Base-by-base conservation (phyloP, 1,140 invertebrate genomes). In the Lamellibrachia luymesi region DNA sequence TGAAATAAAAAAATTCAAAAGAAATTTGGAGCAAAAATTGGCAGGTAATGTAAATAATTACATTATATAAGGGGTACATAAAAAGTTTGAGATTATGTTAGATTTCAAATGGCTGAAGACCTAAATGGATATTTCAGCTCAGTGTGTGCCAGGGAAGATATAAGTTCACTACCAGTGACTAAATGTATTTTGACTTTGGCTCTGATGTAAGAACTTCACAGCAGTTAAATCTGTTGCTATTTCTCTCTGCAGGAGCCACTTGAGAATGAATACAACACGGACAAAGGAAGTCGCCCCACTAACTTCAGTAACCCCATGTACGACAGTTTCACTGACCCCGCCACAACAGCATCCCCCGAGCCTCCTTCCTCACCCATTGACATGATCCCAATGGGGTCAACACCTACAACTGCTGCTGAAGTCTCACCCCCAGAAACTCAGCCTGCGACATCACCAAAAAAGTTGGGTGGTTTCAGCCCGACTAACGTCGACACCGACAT, bases 221-320 rank as follows among this genome's bases (percentile, higher is more conserved):
- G 10, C 6, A 25, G 38, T 13, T 91, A n/a, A 91, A n/a, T 91
- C 13, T 91, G 50, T 91, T 50, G 90, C n/a, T 22, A 90, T 91
- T 51, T 50, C 38, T 91, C 27, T 13, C 27, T 38, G 27, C 38
- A 91, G 90, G 50, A 91, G 90, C 2, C 38, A 91, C 10, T 91
- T 13, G 38, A 91, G 27, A 91, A 13, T 91, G 50, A 91, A 91
- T 13, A 17, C 6, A 50, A 91, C 50, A 51, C 27, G 2, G n/a
- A 91, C 50, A 10, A 91, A 49, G 50, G 38, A 91, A 91, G 51
- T 52, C 92, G 50, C 1, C 92, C 50, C 2, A 92, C 92, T 13
- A 92, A 92, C 52, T 92, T 92, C 51, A 92, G 92, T 64, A 92
- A 92, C 51, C 92, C 92, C 50, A 38, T 92, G 50, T 92, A 92